phyloP scores from a whole-genome alignment of 1,140 invertebrate genomes.

The Tetragonula clypearis region DNA sequence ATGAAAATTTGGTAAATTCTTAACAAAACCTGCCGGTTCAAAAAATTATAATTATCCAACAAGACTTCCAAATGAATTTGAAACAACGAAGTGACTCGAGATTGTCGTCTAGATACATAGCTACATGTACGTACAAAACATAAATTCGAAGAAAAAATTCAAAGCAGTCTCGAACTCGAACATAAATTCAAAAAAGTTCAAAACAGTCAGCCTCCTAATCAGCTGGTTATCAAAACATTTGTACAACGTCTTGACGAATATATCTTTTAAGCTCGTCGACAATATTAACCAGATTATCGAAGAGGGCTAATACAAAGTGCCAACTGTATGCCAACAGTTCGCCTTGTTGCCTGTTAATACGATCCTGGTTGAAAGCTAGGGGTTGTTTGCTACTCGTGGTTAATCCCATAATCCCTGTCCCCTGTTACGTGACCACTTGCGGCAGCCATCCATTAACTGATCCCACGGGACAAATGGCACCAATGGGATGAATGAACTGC shows the following conservation, averaged over 20 bases:
- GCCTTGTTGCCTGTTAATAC: conserved; percentile 50
- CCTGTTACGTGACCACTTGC: conserved; percentile 5
- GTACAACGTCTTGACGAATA: too few relatives aligned
- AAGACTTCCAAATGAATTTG: too few relatives aligned
- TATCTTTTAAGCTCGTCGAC: neutral
- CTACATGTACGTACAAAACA: too few relatives aligned
- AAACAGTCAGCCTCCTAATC: neutral
- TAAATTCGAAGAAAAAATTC: too few relatives aligned
- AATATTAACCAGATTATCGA: neutral
- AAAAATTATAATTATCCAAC: too few relatives aligned
- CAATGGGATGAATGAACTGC: neutral
- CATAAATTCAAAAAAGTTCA: too few relatives aligned
- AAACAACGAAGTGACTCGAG: too few relatives aligned
- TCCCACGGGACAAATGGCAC: neutral
- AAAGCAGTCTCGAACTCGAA: too few relatives aligned
- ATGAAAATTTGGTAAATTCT: too few relatives aligned
- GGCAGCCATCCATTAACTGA: neutral
- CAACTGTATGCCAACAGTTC: conserved; percentile 55
- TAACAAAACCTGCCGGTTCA: too few relatives aligned
- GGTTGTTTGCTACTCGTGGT: neutral
- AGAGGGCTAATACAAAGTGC: too few relatives aligned
- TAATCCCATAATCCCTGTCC: conserved; percentile 56
- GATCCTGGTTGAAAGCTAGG: neutral
- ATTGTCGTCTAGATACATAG: too few relatives aligned
- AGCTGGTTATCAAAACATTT: conserved; percentile 32